These are phyloP conservation scores for Dugesia japonica DNA, from an alignment of 2,888 invertebrate species.

Conservation along the genomic window DNA sequence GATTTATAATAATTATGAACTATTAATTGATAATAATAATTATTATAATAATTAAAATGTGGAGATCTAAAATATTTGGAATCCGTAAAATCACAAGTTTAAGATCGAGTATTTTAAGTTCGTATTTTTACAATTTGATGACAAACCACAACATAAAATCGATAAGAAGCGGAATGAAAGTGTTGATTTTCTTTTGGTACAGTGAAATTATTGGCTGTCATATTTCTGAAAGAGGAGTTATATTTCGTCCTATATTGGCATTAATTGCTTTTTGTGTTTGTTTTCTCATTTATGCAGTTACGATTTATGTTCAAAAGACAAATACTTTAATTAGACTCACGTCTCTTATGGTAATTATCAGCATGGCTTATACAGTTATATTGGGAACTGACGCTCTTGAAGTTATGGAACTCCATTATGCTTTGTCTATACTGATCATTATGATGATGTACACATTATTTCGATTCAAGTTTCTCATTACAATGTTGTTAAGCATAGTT, in stretches of 20 bases:
- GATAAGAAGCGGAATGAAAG: conserved; percentile 5
- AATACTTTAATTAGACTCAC: background rate
- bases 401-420: background rate
- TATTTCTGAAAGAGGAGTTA: background rate
- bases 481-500: background rate
- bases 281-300: background rate
- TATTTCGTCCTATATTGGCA: background rate
- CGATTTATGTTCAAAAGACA: background rate
- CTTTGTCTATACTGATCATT: background rate
- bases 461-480: conserved; percentile 8
- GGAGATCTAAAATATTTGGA: background rate
- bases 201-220: background rate
- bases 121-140: background rate
- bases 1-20: no score
- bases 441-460: conserved; percentile 4
- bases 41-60: background rate
- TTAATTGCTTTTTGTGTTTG: background rate
- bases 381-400: background rate
- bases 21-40: no score
- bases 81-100: background rate
- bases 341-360: background rate
- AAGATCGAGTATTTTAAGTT: background rate
- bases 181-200: background rate
- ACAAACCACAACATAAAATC: conserved; percentile 1
- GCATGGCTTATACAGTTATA: background rate